phyloP scores from a whole-genome alignment of 1,140 invertebrate genomes.

The Aphelinus certus region DNA sequence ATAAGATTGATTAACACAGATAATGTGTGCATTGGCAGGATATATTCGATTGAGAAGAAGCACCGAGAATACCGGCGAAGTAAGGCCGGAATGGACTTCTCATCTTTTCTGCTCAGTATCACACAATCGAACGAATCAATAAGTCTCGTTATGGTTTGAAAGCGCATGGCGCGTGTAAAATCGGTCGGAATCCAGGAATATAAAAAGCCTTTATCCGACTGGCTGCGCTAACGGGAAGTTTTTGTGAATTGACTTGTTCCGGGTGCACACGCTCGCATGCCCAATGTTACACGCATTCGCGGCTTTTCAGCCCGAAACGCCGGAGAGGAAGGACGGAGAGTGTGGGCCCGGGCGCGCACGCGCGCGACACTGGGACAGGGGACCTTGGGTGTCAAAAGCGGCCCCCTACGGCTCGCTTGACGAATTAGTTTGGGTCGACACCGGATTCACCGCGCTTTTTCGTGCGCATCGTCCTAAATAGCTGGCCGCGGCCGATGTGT shows the following conservation, averaged over 20 bases:
- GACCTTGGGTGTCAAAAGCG: conserved; percentile 41
- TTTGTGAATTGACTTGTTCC: conserved; percentile 24
- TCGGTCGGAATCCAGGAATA: background rate
- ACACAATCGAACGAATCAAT: background rate
- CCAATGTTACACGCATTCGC: too few relatives aligned
- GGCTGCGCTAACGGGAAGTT: background rate
- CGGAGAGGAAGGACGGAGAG: conserved; percentile 6
- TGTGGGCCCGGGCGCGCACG: background rate
- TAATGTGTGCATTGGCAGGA: too few relatives aligned
- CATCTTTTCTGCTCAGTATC: too few relatives aligned
- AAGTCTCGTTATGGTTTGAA: conserved; percentile 5
- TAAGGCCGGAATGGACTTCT: too few relatives aligned
- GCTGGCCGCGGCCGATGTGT: background rate
- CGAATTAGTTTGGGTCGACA: conserved; percentile 59
- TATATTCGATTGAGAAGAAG: too few relatives aligned
- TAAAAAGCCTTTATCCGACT: conserved; percentile 6
- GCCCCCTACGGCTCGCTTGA: conserved; percentile 49
- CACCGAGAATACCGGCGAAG: too few relatives aligned
- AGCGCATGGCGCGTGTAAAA: background rate
- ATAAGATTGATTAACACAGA: too few relatives aligned
- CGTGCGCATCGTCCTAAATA: conserved; percentile 35
- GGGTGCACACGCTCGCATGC: background rate
- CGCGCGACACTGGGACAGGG: conserved; percentile 1
- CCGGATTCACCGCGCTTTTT: conserved; percentile 57
- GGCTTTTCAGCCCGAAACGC: too few relatives aligned